These are phyloP conservation scores for Pandemis cinnamomeana DNA, from an alignment of 2,888 invertebrate genomes.

Conservation along the genomic window DNA sequence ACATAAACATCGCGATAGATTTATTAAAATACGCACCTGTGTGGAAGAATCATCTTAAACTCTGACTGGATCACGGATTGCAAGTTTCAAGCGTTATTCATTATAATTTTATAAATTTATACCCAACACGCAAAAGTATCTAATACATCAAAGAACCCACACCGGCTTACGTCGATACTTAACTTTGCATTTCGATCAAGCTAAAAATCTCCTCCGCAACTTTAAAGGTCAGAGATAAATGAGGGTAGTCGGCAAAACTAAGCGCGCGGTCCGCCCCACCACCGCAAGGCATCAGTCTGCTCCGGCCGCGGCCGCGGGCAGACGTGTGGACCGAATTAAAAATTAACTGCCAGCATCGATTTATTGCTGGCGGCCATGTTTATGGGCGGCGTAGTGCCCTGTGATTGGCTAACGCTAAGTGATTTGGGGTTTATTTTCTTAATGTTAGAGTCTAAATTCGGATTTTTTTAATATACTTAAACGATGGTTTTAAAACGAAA, in stretches of 20 bases:
- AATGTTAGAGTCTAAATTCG: neutral
- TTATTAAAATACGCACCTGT: no score
- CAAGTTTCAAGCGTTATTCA: no score
- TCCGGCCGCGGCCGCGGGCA: constrained; percentile 66
- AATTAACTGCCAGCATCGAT: constrained; percentile 72
- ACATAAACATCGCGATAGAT: no score
- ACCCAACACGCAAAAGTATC: neutral
- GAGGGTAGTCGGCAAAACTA: constrained; percentile 80
- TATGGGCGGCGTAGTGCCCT: constrained; percentile 64
- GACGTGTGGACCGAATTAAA: constrained; percentile 76
- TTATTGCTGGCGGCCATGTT: constrained; percentile 67
- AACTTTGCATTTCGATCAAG: constrained; percentile 47
- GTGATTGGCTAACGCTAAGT: constrained; percentile 33
- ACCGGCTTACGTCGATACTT: neutral
- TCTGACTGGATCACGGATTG: no score
- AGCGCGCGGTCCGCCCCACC: constrained; percentile 70
- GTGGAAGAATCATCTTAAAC: no score
- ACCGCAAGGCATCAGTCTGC: constrained; percentile 72
- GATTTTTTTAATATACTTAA: neutral
- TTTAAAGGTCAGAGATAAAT: constrained; percentile 78
- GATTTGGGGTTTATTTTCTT: constrained; percentile 28
- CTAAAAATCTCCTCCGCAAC: constrained; percentile 57
- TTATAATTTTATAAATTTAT: neutral
- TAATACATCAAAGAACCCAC: neutral
- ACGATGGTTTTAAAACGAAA: neutral